phyloP scores from a whole-genome alignment of 2,797 vertebrate species.

The Siniperca scherzeri region DNA sequence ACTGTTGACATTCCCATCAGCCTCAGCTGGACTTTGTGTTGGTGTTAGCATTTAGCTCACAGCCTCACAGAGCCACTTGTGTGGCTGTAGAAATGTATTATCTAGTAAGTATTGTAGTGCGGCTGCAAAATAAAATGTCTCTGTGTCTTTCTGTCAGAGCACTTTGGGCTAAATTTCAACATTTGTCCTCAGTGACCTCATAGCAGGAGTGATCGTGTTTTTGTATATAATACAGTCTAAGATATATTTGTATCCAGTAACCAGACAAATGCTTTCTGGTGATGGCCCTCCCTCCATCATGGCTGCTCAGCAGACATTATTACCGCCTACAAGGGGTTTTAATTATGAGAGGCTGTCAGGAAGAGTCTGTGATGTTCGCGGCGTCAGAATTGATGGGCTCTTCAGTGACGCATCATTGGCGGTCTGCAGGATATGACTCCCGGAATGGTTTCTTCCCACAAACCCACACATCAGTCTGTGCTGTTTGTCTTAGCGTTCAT shows the following conservation, averaged over 20 bases:
- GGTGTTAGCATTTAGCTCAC: no score
- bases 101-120: no score
- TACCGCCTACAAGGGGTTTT: conserved; percentile 17
- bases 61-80: no score
- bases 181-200: conserved; percentile 1
- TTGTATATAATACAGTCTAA: background rate
- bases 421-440: conserved; percentile 11
- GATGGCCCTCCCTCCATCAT: background rate
- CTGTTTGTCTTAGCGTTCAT: background rate
- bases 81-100: no score
- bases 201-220: background rate
- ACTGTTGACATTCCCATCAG: no score
- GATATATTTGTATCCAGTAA: conserved; percentile 24
- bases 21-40: no score
- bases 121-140: background rate
- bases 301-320: conserved; percentile 18
- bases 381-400: conserved; percentile 21
- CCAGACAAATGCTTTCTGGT: conserved; percentile 21
- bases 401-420: background rate
- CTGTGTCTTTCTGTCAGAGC: background rate
- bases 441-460: conserved; percentile 18
- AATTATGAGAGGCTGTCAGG: conserved; percentile 33
- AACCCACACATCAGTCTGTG: background rate
- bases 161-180: background rate
- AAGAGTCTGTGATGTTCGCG: conserved; percentile 24